Evolutionary conservation across 2,888 invertebrate genomes (phyloP).

Genomic region (Netelia virgata): DNA sequence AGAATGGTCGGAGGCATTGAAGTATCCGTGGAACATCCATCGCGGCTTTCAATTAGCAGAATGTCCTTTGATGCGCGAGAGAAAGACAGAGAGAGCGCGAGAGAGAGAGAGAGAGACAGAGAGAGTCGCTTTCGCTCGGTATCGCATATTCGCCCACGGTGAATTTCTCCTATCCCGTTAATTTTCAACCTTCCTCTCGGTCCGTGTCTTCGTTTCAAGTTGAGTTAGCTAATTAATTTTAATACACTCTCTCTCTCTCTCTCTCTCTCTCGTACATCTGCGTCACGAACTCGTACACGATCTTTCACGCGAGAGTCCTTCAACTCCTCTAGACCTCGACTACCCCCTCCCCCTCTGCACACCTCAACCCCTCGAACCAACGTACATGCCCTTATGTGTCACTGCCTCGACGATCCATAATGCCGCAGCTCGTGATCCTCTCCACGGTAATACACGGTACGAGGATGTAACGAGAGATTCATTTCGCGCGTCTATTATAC

Average conservation of each 20-base stretch:
- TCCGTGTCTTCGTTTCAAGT: constrained; percentile 27
- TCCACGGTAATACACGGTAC: background rate
- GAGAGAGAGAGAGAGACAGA: no score
- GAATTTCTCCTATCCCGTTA: constrained; percentile 25
- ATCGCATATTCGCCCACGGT: background rate
- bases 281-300: constrained; percentile 7
- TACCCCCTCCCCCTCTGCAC: background rate
- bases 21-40: constrained; percentile 5
- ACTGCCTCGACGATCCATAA: background rate
- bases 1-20: background rate
- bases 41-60: constrained; percentile 32
- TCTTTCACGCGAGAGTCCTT: constrained; percentile 11
- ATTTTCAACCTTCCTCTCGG: constrained; percentile 21
- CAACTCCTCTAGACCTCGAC: background rate
- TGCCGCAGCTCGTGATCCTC: background rate
- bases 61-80: constrained; percentile 5
- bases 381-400: no score
- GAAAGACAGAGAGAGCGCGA: background rate
- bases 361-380: background rate
- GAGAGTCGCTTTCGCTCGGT: background rate
- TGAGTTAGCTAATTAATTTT: constrained; percentile 66
- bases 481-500: no score
- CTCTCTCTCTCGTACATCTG: background rate
- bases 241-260: constrained; percentile 39
- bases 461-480: no score